Percentiles rank a stretch among this genome's conserved stretches.
phyloP scores from a whole-genome alignment of 64 coral and sea anemone genomes.

The Cladopsammia gracilis region DNA sequence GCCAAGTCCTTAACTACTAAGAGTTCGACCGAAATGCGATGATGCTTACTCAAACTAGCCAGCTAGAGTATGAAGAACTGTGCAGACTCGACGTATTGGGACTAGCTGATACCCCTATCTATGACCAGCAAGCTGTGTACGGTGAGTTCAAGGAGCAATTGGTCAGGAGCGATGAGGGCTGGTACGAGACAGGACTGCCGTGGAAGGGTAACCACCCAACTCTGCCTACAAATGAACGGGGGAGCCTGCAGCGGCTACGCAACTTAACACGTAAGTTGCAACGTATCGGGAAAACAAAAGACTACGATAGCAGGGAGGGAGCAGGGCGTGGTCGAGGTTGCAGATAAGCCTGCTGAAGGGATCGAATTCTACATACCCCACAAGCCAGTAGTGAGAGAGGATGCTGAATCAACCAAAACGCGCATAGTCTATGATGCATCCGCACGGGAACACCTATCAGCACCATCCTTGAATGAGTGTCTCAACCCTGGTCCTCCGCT shows the following conservation, averaged over 20 bases:
- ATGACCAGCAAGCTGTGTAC: background rate
- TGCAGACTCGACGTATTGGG: slow-evolving; percentile 47
- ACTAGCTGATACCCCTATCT: background rate
- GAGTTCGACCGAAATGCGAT: slow-evolving; percentile 25
- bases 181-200: background rate
- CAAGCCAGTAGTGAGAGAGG: background rate
- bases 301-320: slow-evolving; percentile 14
- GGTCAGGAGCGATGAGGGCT: background rate
- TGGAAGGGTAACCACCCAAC: slow-evolving; percentile 25
- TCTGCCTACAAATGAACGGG: slow-evolving; percentile 4
- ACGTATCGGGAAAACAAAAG: background rate
- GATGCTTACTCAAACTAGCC: slow-evolving; percentile 8
- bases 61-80: slow-evolving; percentile 18
- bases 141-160: slow-evolving; percentile 27
- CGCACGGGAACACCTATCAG: background rate
- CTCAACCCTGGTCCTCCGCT: slow-evolving; percentile 7
- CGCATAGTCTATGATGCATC: background rate
- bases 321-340: slow-evolving; percentile 8
- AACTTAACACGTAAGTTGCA: no score
- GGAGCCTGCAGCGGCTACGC: background rate
- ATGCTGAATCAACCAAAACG: background rate
- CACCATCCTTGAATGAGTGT: slow-evolving; percentile 24
- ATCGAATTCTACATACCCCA: background rate
- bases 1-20: no score
- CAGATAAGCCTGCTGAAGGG: background rate